Evolutionary conservation across 2,113 vertebrate species (phyloP), one percentile per base, ranked within the genome.

Genomic region (Entelurus aequoreus): DNA sequence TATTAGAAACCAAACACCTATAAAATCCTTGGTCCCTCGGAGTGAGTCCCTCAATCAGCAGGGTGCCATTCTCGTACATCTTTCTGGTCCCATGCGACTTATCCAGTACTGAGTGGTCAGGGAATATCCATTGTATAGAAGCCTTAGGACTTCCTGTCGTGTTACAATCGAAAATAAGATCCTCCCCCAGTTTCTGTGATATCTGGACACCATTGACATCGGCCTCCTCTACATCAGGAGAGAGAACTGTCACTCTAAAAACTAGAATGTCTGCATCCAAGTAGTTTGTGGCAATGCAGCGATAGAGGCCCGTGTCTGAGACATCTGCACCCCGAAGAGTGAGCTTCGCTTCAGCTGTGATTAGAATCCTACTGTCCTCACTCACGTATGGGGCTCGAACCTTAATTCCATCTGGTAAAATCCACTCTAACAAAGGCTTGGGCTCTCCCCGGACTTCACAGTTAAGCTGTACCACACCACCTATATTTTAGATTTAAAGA

Each of bases 251-350:
- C 1, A 99, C 35, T 14, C 95, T 89, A 63, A 95, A 95, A 0
- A 89, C 62, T 10, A 97, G 88, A 14, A 88, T 58, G 54, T 94
- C 96, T 0, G 92, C 93, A 13, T 94, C 94, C 0, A 69, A 1
- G 40, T 75, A 79, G 62, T 92, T 97, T 16, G 91, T 92, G 72
- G 90, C 72, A 44, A 97, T 79, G 63, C 97, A 99, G 14, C 87
- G 90, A 13, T 99, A 99, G 6, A 93, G 62, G 1, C 97, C 97
- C 0, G 90, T 60, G 78, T 99, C 96, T 15, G 92, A 94, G 1
- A 60, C 61, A 15, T 94, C 93, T 0, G 92, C 94, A 13, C 84
- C 69, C 12, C 77, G 83, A 40, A 99, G 64, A 0, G 80, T 88
- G 46, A 99, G 76, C 0, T 82, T 88, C 16, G 95, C 97, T 1